These are phyloP conservation scores for Marasmarcha lunaedactyla DNA, from an alignment of 2,888 invertebrate genomes.

Conservation along the genomic window DNA sequence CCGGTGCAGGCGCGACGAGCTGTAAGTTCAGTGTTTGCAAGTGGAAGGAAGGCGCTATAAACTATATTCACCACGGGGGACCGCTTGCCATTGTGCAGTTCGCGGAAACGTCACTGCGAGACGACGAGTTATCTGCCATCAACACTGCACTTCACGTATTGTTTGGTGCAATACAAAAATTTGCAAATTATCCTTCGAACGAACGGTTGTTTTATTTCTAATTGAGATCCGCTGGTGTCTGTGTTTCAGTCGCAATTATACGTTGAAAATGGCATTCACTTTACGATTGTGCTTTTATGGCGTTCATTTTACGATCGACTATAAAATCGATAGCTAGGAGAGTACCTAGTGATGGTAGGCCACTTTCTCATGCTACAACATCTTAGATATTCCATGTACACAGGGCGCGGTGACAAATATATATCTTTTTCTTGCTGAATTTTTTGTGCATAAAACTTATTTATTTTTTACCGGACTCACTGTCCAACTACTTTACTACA, in stretches of 20 bases:
- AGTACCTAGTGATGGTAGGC: constrained; percentile 10
- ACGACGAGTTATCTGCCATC: neutral
- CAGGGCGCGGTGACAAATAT: too few relatives aligned
- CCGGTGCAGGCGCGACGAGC: neutral
- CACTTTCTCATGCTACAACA: too few relatives aligned
- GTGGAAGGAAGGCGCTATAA: neutral
- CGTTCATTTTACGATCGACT: constrained; percentile 29
- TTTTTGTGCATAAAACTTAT: too few relatives aligned
- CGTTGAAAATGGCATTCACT: constrained; percentile 41
- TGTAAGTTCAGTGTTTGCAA: neutral
- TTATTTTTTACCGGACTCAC: too few relatives aligned
- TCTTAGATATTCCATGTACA: too few relatives aligned
- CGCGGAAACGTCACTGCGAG: neutral
- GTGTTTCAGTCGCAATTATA: constrained; percentile 41
- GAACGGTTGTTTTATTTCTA: constrained; percentile 36
- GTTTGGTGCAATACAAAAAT: neutral
- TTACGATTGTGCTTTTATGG: constrained; percentile 33
- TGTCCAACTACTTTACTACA: too few relatives aligned
- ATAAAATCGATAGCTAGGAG: constrained; percentile 23
- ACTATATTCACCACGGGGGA: neutral
- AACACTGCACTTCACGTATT: neutral
- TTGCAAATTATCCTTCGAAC: constrained; percentile 18
- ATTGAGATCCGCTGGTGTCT: constrained; percentile 32
- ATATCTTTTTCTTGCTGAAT: too few relatives aligned
- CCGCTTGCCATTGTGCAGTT: neutral